These are phyloP conservation scores for Hydrotaea cyrtoneurina DNA, from an alignment of 2,888 invertebrate species.

Conservation along the genomic window DNA sequence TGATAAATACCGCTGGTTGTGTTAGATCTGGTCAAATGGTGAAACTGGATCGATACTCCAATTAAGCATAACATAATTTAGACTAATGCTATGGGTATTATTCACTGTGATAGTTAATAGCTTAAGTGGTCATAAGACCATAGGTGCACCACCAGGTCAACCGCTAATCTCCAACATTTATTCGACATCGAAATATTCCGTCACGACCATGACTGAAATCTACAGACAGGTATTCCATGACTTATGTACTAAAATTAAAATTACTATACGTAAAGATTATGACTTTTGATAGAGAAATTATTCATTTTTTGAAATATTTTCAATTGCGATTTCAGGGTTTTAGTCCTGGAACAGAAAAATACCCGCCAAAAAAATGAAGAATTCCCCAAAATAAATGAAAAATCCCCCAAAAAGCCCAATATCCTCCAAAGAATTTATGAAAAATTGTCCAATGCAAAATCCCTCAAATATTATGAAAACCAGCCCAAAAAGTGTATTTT, in stretches of 20 bases:
- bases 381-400: too few species aligned
- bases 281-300: background rate
- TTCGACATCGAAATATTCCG: conserved; percentile 73
- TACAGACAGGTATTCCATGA: conserved; percentile 73
- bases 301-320: background rate
- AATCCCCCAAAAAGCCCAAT: conserved; percentile 61
- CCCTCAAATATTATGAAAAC: too few species aligned
- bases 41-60: conserved; percentile 57
- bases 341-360: conserved; percentile 70
- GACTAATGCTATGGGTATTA: conserved; percentile 78
- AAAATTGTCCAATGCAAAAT: too few species aligned
- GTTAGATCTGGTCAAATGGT: conserved; percentile 18
- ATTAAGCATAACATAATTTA: conserved; percentile 76
- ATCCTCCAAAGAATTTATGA: too few species aligned
- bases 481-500: too few species aligned
- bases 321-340: conserved; percentile 63
- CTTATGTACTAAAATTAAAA: conserved; percentile 67
- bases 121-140: conserved; percentile 66
- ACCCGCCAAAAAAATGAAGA: conserved; percentile 50
- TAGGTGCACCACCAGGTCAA: conserved; percentile 15
- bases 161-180: conserved; percentile 66
- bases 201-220: conserved; percentile 73
- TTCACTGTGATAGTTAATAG: conserved; percentile 81
- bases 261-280: conserved; percentile 63
- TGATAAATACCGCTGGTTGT: conserved; percentile 82